Evolutionary conservation across 1,140 invertebrate genomes (phyloP).

Genomic region (Pollicipes pollicipes): DNA sequence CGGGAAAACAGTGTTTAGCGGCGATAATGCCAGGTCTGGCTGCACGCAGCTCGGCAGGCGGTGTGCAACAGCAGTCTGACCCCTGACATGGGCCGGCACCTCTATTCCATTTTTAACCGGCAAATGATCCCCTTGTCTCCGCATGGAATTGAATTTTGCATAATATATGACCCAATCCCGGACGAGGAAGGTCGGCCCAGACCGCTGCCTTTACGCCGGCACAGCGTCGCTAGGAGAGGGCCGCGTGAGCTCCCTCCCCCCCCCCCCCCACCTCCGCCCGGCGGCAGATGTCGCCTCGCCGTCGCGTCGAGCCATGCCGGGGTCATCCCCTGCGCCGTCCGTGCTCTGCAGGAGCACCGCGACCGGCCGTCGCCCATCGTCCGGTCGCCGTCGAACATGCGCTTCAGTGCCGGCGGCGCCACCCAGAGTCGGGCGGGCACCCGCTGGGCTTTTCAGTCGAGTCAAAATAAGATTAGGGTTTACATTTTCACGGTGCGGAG

Average conservation of each 20-base stretch:
- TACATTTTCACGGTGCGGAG: neutral
- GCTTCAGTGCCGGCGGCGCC: neutral
- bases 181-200: too few relatives aligned
- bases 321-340: too few relatives aligned
- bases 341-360: too few relatives aligned
- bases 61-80: neutral
- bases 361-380: too few relatives aligned
- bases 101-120: neutral
- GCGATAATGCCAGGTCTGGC: neutral
- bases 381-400: neutral
- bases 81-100: neutral
- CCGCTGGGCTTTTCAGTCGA: neutral
- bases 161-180: neutral
- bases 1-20: neutral
- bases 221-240: too few relatives aligned
- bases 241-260: too few relatives aligned
- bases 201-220: too few relatives aligned
- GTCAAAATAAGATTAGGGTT: neutral
- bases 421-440: too few relatives aligned
- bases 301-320: too few relatives aligned
- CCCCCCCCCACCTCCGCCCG: too few relatives aligned
- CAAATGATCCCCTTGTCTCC: conserved; percentile 1
- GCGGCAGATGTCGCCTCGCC: too few relatives aligned
- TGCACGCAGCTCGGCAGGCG: neutral
- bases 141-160: neutral